These are phyloP conservation scores for Charina bottae DNA, from an alignment of 2,113 vertebrate genomes.

Conservation along the genomic window DNA sequence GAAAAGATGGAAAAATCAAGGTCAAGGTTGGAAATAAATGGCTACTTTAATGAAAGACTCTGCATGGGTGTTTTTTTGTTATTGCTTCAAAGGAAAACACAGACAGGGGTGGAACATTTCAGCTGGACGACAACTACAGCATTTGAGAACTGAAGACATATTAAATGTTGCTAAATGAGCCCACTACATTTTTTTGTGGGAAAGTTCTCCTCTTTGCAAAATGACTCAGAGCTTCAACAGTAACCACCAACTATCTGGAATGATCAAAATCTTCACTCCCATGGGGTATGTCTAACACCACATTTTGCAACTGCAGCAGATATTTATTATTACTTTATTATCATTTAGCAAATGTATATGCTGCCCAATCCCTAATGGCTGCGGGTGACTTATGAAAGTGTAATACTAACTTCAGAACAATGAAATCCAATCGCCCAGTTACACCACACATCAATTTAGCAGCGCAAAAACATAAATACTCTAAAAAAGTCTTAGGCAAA, in stretches of 20 bases:
- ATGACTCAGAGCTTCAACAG: not conserved
- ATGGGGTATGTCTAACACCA: slow-evolving; percentile 10
- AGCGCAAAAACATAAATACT: not conserved
- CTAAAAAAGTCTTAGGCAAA: too few species aligned
- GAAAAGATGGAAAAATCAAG: not conserved
- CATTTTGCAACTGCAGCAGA: slow-evolving; percentile 18
- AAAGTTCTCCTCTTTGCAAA: not conserved
- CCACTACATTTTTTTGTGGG: not conserved
- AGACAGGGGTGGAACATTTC: not conserved
- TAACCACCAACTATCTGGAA: not conserved
- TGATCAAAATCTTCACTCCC: not conserved
- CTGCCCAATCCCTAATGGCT: not conserved
- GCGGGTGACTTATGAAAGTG: not conserved
- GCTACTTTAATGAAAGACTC: not conserved
- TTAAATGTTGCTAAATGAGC: not conserved
- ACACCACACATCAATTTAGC: not conserved
- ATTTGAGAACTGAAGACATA: slow-evolving; percentile 16
- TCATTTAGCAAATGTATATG: not conserved
- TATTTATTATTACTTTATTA: not conserved
- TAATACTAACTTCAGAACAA: not conserved
- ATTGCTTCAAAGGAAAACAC: not conserved
- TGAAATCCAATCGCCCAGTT: not conserved
- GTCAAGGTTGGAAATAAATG: not conserved
- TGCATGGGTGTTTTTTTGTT: not conserved
- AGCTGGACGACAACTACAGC: not conserved